Conservation (phyloP, 2,113 vertebrate genomes). For the Eclectus roratus region DNA sequence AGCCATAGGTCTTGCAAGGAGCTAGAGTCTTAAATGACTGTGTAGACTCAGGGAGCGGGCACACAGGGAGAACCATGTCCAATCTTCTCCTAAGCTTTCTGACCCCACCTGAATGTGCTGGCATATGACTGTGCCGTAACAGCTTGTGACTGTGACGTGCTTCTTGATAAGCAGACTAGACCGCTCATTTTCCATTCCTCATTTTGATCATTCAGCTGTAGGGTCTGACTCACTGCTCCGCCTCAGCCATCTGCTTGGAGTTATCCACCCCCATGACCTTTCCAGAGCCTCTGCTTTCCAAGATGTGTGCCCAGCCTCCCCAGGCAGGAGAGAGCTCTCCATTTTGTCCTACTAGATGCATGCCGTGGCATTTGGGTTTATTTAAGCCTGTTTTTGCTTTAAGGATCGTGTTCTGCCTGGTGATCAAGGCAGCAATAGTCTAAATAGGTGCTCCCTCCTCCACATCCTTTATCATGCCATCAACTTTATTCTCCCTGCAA, state of each 20-base stretch:
- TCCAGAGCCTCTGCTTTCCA: not conserved
- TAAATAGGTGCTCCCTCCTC: not conserved
- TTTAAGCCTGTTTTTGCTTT: not conserved
- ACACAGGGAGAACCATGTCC: not conserved
- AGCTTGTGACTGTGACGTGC: not conserved
- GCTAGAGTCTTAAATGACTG: not conserved
- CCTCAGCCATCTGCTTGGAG: not conserved
- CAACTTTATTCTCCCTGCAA: not conserved
- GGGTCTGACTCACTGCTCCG: accelerated
- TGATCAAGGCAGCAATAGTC: not conserved
- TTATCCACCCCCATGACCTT: not conserved
- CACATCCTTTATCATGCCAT: not conserved
- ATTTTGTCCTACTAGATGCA: not conserved
- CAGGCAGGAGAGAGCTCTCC: not conserved
- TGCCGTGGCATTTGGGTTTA: not conserved
- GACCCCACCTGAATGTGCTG: not conserved
- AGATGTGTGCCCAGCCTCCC: not conserved
- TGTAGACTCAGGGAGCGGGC: too few species aligned
- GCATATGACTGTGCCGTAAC: accelerated
- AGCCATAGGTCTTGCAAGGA: not conserved
- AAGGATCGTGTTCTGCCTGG: not conserved
- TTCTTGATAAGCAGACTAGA: not conserved
- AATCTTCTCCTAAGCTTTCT: not conserved
- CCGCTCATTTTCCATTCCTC: not conserved
- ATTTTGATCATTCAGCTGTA: not conserved